phyloP scores from a whole-genome alignment of 2,797 vertebrate genomes.

The Acridotheres tristis region DNA sequence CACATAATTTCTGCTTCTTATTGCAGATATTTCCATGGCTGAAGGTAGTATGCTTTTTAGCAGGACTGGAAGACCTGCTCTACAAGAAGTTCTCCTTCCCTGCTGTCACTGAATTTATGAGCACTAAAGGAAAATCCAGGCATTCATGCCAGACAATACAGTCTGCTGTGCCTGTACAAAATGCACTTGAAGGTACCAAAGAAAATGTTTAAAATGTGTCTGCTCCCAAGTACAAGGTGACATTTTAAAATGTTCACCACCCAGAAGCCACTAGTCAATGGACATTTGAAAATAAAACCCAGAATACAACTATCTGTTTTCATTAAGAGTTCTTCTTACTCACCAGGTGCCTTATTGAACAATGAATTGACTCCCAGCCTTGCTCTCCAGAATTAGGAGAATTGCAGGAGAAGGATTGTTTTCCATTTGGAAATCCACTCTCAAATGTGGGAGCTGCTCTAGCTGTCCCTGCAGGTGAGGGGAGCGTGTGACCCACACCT shows the following conservation, averaged over 20 bases:
- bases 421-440: background rate
- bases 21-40: background rate
- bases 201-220: background rate
- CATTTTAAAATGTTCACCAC: background rate
- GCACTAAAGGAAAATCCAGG: background rate
- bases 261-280: background rate
- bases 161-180: background rate
- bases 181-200: background rate
- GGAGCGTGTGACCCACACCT: accelerated
- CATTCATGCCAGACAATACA: background rate
- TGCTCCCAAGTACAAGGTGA: background rate
- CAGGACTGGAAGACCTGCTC: background rate
- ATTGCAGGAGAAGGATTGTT: background rate
- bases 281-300: background rate
- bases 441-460: background rate
- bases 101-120: background rate
- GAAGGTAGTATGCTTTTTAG: background rate
- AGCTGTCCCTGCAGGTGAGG: background rate
- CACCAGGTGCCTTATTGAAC: background rate
- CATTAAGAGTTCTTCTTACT: background rate
- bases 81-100: background rate
- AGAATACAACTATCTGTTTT: background rate
- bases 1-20: background rate
- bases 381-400: background rate
- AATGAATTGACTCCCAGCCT: background rate